These are phyloP conservation scores for Drosophila setosimentum DNA, from an alignment of 2,888 invertebrate species.

Conservation along the genomic window DNA sequence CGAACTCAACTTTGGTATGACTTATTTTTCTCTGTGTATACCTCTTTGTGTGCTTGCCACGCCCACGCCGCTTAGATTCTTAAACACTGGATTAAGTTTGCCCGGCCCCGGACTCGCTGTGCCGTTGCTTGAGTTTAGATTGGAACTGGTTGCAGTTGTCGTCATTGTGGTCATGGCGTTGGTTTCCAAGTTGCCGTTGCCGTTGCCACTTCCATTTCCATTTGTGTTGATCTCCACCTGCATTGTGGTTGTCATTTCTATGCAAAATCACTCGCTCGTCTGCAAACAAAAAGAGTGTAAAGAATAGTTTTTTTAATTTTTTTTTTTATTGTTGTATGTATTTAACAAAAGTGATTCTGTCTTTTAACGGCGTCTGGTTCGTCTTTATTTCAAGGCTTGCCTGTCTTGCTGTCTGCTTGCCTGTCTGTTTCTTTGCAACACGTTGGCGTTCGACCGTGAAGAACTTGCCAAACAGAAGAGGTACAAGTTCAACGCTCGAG, in stretches of 20 bases:
- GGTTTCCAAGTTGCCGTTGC: slow-evolving; percentile 26
- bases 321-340: slow-evolving; percentile 28
- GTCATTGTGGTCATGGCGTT: slow-evolving; percentile 25
- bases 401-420: slow-evolving; percentile 7
- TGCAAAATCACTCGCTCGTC: slow-evolving; percentile 42
- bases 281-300: slow-evolving; percentile 33
- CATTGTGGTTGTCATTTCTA: slow-evolving; percentile 69
- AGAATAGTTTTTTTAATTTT: slow-evolving; percentile 27
- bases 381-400: slow-evolving; percentile 37
- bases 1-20: background rate
- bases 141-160: slow-evolving; percentile 29
- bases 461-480: slow-evolving; percentile 45
- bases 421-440: slow-evolving; percentile 15
- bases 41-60: slow-evolving; percentile 61
- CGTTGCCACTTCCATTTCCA: slow-evolving; percentile 27
- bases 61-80: slow-evolving; percentile 36
- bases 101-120: slow-evolving; percentile 14
- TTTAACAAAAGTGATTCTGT: slow-evolving; percentile 41
- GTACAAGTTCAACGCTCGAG: background rate
- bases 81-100: slow-evolving; percentile 29
- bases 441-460: slow-evolving; percentile 72
- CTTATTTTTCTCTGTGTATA: slow-evolving; percentile 11
- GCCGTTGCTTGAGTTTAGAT: slow-evolving; percentile 19
- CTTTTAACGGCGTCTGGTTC: slow-evolving; percentile 14
- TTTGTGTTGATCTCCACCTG: slow-evolving; percentile 65